Conservation (phyloP, 2,113 vertebrate genomes). For the Trogon surrucura region DNA sequence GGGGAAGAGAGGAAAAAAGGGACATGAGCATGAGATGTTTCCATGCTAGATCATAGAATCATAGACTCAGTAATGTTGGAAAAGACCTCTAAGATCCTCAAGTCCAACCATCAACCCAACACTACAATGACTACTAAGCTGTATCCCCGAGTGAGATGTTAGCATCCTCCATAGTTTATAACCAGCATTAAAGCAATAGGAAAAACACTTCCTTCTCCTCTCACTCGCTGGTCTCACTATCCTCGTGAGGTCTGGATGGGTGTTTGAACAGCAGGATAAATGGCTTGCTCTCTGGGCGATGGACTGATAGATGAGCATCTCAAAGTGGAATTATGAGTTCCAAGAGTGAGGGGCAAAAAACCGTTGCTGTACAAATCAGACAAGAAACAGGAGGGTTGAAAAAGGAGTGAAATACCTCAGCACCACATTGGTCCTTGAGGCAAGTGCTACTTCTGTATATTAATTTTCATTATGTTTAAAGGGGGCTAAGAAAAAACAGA, state of each 20-base stretch:
- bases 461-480: constrained; percentile 9
- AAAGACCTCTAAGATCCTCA: too few species aligned
- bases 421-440: not conserved
- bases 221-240: not conserved
- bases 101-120: too few species aligned
- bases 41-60: not conserved
- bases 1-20: not conserved
- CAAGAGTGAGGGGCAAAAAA: not conserved
- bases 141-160: not conserved
- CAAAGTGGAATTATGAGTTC: not conserved
- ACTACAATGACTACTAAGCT: too few species aligned
- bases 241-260: not conserved
- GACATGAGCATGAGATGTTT: not conserved
- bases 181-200: not conserved
- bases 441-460: not conserved
- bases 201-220: not conserved
- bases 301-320: not conserved
- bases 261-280: not conserved
- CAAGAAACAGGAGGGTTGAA: not conserved
- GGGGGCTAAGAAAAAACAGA: not conserved
- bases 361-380: not conserved
- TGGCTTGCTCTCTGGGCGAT: not conserved
- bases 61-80: too few species aligned
- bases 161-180: not conserved
- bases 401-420: not conserved